Conservation (phyloP, 2,113 vertebrate species). For the Calidris pygmaea region DNA sequence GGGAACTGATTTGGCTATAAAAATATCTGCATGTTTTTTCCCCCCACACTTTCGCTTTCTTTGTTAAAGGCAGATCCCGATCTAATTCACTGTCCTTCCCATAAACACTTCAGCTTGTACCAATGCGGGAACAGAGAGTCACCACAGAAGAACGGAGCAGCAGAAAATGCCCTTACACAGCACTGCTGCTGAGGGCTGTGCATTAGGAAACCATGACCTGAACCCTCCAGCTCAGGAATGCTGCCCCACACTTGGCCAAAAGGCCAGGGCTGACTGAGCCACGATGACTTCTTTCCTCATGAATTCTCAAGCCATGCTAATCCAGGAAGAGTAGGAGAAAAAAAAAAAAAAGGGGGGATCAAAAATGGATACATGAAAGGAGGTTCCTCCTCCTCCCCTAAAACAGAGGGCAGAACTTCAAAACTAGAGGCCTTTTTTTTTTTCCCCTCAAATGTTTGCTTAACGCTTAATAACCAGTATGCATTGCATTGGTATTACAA, state of each 20-base stretch:
- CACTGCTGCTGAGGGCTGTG: not conserved
- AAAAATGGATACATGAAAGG: not conserved
- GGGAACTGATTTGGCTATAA: not conserved
- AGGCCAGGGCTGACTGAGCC: not conserved
- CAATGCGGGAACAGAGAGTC: not conserved
- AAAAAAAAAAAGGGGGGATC: not conserved
- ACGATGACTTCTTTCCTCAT: not conserved
- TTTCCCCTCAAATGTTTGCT: not conserved
- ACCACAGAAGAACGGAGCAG: not conserved
- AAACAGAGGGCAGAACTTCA: not conserved
- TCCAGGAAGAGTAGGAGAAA: not conserved
- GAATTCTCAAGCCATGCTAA: not conserved
- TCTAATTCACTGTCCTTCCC: not conserved
- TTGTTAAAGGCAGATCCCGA: not conserved
- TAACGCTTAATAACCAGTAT: constrained; percentile 24
- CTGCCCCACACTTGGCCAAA: not conserved
- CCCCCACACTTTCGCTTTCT: accelerated
- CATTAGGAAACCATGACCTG: not conserved
- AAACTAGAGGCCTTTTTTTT: not conserved
- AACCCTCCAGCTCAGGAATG: not conserved
- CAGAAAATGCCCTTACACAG: not conserved
- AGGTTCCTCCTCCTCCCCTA: not conserved
- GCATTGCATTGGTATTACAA: not conserved
- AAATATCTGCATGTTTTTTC: not conserved
- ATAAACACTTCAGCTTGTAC: not conserved